phyloP scores from a whole-genome alignment of 2,797 vertebrate genomes.

The Sus cebifrons region DNA sequence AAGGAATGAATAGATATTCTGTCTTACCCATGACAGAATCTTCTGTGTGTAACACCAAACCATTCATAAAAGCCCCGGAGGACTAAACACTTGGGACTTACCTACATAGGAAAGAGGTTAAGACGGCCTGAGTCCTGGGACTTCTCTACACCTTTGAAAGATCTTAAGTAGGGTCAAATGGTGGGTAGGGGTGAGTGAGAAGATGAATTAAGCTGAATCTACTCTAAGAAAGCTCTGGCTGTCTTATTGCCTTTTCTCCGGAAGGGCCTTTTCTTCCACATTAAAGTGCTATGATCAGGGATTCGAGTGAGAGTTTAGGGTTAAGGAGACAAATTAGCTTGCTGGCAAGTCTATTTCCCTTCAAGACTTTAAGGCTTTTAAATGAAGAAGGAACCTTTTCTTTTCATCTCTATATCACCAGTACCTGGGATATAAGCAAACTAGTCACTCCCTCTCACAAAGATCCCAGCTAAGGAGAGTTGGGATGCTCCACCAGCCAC shows the following conservation, averaged over 20 bases:
- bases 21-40: neutral
- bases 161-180: neutral
- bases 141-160: neutral
- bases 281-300: neutral
- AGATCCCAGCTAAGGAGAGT: neutral
- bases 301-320: neutral
- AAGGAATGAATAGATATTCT: neutral
- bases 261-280: neutral
- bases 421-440: neutral
- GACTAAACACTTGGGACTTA: neutral
- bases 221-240: neutral
- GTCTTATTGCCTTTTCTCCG: neutral
- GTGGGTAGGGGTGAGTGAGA: neutral
- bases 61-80: neutral
- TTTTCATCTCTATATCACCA: neutral
- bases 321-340: neutral
- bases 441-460: neutral
- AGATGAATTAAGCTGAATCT: neutral
- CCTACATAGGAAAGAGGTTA: neutral
- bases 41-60: neutral
- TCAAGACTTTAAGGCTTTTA: neutral
- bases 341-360: neutral
- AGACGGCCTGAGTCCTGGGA: neutral
- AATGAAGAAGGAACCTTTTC: neutral
- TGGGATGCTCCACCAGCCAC: neutral